Percentiles rank a stretch among this genome's conserved stretches.
These are phyloP conservation scores for Beaufortia kweichowensis DNA, from an alignment of 2,113 vertebrate genomes.

Conservation along the genomic window DNA sequence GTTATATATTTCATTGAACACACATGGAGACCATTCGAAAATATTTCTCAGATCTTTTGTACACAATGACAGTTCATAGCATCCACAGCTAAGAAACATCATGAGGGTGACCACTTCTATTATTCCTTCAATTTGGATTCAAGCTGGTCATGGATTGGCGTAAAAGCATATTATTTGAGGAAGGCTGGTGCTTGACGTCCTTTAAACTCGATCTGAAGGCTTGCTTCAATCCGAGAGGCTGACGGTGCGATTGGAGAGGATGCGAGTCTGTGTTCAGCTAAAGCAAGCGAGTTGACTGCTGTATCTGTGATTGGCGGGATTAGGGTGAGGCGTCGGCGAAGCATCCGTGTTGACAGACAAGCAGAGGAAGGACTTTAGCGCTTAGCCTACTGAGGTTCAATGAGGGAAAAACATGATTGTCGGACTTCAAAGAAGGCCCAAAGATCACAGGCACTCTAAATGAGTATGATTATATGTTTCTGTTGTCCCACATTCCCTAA, in stretches of 20 bases:
- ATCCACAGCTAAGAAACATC: neutral
- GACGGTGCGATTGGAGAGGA: neutral
- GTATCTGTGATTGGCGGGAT: conserved; percentile 40
- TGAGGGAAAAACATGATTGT: conserved; percentile 59
- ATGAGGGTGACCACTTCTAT: neutral
- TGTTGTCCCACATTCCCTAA: neutral
- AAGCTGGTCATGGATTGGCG: conserved; percentile 8
- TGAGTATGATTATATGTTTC: conserved; percentile 31
- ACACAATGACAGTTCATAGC: no score
- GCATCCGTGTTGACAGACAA: conserved; percentile 59
- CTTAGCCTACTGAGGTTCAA: conserved; percentile 54
- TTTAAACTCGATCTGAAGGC: conserved; percentile 31
- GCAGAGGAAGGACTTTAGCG: conserved; percentile 46
- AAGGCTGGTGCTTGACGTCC: neutral
- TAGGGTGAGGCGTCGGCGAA: conserved; percentile 32
- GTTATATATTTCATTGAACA: no score
- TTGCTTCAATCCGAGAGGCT: conserved; percentile 3
- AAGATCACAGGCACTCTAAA: conserved; percentile 47
- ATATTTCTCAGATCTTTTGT: no score
- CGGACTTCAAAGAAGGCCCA: conserved; percentile 55
- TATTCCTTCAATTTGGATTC: neutral
- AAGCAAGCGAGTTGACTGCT: neutral
- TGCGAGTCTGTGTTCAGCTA: conserved; percentile 16
- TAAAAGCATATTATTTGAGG: neutral
- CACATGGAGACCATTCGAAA: no score